These are phyloP conservation scores for Bradypodion pumilum DNA, from an alignment of 2,797 vertebrate species.

Conservation along the genomic window DNA sequence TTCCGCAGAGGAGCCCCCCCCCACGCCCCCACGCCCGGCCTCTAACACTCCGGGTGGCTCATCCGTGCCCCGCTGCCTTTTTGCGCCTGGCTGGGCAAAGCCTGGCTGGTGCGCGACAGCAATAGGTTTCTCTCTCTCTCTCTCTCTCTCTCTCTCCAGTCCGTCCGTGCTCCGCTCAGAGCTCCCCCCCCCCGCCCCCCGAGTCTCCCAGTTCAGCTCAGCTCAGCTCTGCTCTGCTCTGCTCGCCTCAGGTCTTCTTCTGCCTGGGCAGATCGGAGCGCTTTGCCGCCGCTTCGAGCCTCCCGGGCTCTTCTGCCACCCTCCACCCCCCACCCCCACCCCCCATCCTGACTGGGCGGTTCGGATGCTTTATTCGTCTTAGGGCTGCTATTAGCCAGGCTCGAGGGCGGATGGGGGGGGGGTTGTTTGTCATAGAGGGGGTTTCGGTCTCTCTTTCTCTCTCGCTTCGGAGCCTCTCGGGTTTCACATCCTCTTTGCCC, in stretches of 20 bases:
- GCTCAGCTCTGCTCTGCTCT: constrained; percentile 31
- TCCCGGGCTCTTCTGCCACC: neutral
- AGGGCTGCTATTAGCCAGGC: neutral
- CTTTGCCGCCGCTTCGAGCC: neutral
- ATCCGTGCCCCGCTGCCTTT: constrained; percentile 60
- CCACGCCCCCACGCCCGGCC: no score
- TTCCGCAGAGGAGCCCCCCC: neutral
- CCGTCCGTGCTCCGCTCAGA: no score
- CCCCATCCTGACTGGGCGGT: neutral
- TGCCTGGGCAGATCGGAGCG: constrained; percentile 32
- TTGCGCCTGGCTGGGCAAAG: constrained; percentile 26
- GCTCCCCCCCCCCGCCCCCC: no score
- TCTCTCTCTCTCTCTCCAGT: neutral
- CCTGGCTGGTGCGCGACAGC: neutral
- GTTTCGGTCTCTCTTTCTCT: no score
- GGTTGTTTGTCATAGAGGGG: no score
- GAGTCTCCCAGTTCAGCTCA: constrained; percentile 1
- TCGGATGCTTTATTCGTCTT: neutral
- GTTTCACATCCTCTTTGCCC: constrained; percentile 98
- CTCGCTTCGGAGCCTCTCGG: constrained; percentile 78
- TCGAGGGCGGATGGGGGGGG: no score
- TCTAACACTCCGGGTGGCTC: constrained; percentile 63
- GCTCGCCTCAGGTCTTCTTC: constrained; percentile 21
- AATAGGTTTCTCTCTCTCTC: neutral
- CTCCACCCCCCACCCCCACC: neutral